These are phyloP conservation scores for Apocheima hispidaria DNA, from an alignment of 2,888 invertebrate genomes.

Conservation along the genomic window DNA sequence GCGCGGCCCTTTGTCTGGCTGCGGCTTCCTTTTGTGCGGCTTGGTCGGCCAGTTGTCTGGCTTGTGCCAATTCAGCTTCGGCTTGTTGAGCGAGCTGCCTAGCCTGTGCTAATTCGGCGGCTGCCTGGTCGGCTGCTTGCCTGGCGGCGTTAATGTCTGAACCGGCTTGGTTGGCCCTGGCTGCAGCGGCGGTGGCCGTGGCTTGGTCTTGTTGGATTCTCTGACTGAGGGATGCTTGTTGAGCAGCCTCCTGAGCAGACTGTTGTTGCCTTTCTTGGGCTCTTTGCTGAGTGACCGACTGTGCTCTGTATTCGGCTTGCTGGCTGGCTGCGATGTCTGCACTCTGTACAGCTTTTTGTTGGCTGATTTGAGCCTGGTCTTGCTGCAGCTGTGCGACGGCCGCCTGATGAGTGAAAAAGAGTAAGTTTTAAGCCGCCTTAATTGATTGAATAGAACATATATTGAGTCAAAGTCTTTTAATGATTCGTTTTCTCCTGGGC, in stretches of 20 bases:
- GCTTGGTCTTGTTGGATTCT: constrained; percentile 7
- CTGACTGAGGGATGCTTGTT: constrained; percentile 1
- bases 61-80: neutral
- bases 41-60: neutral
- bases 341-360: neutral
- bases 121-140: constrained; percentile 4
- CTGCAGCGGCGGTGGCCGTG: neutral
- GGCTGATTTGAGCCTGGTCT: neutral
- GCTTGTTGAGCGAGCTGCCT: constrained; percentile 7
- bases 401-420: neutral
- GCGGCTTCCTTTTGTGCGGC: constrained; percentile 7
- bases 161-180: constrained; percentile 2
- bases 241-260: constrained; percentile 1
- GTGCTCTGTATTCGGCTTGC: neutral
- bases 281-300: neutral
- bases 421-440: too few species aligned
- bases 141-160: constrained; percentile 2
- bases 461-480: too few species aligned
- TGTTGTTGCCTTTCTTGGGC: neutral
- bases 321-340: constrained; percentile 1
- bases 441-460: too few species aligned
- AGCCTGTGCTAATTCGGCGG: neutral
- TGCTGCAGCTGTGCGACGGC: neutral
- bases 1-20: constrained; percentile 1
- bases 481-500: too few species aligned